Evolutionary conservation across 37 sponge, comb jelly and placozoan species (phyloP), one percentile per base, ranked within the genome.

Genomic region (Haliclona indistincta): DNA sequence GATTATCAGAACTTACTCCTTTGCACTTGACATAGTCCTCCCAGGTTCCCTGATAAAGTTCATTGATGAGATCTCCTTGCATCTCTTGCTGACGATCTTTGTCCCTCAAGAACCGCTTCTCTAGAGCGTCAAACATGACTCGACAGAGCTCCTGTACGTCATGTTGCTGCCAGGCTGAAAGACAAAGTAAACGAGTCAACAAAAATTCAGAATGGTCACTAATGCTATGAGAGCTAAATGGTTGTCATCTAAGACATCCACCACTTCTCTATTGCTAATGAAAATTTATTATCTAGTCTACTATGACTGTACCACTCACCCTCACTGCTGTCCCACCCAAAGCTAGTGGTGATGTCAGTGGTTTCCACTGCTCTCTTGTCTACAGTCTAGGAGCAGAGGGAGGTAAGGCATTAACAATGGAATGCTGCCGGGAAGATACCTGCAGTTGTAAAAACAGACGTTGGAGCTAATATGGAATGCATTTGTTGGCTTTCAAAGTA

Each of bases 121-220:
- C 97, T 56, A 96, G 78, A 63, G 97, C 97, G 89, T 96, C 97
- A 70, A 96, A 96, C 90, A 96, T 89, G 36, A 96, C 97, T 17
- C 97, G 74, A 38, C 97, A 96, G 53, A 96, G 74, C 76, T 96
- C 97, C 76, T 96, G 97, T 5, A 96, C 88, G 63, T 96, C 97
- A 65, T 96, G 97, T 60, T 96, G 97, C 64, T 96, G 97, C 97
- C 97, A 96, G 5, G 93, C 90, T 90, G 60, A 43, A 34, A 51
- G 52, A 41, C 32, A 43, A 30, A 42, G 36, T 33, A 35, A 63
- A 47, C 37, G 30, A 38, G 41, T 17, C 44, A 5, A 61, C 17
- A 26, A 66, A 66, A 36, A 11, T 58, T 11, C 11, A 6, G 25
- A 58, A 58, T 6, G n/a, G 60, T 6, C 37, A 51, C 2, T 17